phyloP scores from a whole-genome alignment of 2,113 vertebrate species.

The Ctenodactylus gundi region DNA sequence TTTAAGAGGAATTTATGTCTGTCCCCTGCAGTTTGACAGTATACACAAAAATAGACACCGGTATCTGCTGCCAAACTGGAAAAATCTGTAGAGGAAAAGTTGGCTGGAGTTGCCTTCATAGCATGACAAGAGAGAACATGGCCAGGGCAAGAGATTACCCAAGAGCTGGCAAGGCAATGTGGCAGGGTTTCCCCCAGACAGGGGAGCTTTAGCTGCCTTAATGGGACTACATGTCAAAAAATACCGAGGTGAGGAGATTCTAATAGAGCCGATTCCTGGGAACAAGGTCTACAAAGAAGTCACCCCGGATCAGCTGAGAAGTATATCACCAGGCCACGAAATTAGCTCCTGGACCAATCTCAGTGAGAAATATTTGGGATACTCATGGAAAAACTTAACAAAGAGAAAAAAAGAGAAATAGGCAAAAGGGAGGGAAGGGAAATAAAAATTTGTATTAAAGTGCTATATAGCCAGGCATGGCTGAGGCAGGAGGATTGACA shows the following conservation, averaged over 20 bases:
- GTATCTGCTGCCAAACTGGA: conserved; percentile 33
- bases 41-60: conserved; percentile 59
- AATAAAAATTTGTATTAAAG: too few species aligned
- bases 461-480: too few species aligned
- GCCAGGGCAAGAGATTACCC: neutral
- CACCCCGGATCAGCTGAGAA: neutral
- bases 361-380: neutral
- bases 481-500: neutral
- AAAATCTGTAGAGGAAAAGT: conserved; percentile 31
- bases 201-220: neutral
- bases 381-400: neutral
- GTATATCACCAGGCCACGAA: neutral
- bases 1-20: conserved; percentile 59
- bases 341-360: neutral
- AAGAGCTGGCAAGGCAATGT: neutral
- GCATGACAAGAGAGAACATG: neutral
- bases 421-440: too few species aligned
- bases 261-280: neutral
- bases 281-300: neutral
- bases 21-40: conserved; percentile 52
- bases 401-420: neutral
- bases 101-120: neutral
- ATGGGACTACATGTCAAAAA: neutral
- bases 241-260: neutral
- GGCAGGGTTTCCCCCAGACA: neutral